Evolutionary conservation across 2,797 vertebrate species (phyloP), one percentile per base, ranked within the genome.

Genomic region (Danio tinwini): DNA sequence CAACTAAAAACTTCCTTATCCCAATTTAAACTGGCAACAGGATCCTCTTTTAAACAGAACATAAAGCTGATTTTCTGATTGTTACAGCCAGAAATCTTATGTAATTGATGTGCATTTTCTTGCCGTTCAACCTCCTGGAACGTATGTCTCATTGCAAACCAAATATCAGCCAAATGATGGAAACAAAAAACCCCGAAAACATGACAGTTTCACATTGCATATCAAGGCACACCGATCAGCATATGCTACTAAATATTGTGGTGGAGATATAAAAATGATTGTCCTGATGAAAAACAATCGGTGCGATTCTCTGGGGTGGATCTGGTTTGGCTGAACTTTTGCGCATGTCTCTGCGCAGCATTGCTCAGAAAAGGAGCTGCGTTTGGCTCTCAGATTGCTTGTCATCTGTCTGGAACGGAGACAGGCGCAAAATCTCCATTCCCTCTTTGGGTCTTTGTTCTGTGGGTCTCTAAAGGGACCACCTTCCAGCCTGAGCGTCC

Each of bases 291-390:
- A 81, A 85, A 84, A 84, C 64, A 82, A 78, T 76, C 29, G 55
- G n/a, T 64, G 71, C 56, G 49, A 67, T 79, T 49, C 7, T 80
- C n/a, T 73, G 65, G 58, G 61, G 69, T 58, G n/a, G 82, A 68
- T 81, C 84, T 84, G 63, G 68, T 70, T 87, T 88, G 81, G 84
- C 81, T 87, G 82, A 87, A 85, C 85, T 83, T 58, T 82, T 71
- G 80, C 52, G 29, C 29, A 29, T 29, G 29, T 3, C 29, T 29
- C 29, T 29, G 29, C 29, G 49, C 83, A 75, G 74, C 56, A 59
- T 16, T 75, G 69, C 78, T 81, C 64, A 76, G 61, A 85, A 53
- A 49, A 83, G 17, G 29, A 78, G 64, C 71, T 58, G 37, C 19
- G 14, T 78, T 85, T 85, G 70, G 71, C 58, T 83, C 77, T 78